A percentile compares a stretch with the other conserved stretches of the same genome.
phyloP scores from a whole-genome alignment of 2,113 vertebrate genomes.

The Ciconia stormi region DNA sequence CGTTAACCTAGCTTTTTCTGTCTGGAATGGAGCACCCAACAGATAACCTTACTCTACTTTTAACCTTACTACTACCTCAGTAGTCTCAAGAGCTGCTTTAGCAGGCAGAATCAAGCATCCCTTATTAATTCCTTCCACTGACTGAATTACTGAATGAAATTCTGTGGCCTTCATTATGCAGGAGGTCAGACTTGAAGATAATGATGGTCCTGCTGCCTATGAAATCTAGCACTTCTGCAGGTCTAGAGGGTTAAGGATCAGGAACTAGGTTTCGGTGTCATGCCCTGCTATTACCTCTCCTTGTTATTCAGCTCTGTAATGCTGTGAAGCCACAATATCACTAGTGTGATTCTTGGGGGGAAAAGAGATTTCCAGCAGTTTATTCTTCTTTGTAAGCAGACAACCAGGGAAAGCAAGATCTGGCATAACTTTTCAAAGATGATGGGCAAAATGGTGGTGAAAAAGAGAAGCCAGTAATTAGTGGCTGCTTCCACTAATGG shows the following conservation, averaged over 20 bases:
- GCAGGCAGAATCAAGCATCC: background rate
- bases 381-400: background rate
- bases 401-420: background rate
- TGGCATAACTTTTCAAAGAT: background rate
- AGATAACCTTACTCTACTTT: background rate
- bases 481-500: background rate
- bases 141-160: background rate
- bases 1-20: background rate
- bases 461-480: background rate
- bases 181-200: slow-evolving; percentile 1
- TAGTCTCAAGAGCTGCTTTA: slow-evolving; percentile 13
- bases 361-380: background rate
- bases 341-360: background rate
- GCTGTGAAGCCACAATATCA: background rate
- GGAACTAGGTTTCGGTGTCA: background rate
- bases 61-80: background rate
- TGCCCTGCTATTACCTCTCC: background rate
- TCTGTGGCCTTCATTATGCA: background rate
- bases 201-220: background rate
- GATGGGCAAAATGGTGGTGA: background rate
- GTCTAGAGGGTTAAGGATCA: background rate
- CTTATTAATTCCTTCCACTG: background rate
- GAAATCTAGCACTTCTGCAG: background rate
- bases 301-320: background rate
- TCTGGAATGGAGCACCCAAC: background rate